A percentile compares a stretch with the other conserved stretches of the same genome.
Conservation (phyloP, 2,113 vertebrate genomes). For the Opisthocomus hoazin region DNA sequence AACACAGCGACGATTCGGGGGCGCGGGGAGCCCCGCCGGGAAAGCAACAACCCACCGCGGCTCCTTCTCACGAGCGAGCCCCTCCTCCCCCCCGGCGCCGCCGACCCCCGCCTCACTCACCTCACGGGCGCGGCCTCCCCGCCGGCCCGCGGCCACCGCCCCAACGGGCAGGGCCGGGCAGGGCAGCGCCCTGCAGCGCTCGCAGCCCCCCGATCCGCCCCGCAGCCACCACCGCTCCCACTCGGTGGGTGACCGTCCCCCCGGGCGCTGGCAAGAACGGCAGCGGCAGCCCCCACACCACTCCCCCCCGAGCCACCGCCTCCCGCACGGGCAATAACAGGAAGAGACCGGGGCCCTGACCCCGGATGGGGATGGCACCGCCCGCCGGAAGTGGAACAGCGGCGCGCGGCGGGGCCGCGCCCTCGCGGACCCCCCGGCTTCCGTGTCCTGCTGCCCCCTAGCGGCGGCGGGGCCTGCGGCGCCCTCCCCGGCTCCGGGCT, state of each 20-base stretch:
- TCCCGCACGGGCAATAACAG: constrained; percentile 7
- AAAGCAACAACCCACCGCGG: not conserved
- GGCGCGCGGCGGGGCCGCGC: not conserved
- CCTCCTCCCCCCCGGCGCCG: not conserved
- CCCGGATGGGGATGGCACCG: not conserved
- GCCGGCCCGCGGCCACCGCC: not conserved
- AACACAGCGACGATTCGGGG: no score
- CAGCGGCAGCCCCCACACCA: not conserved
- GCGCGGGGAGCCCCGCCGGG: no score
- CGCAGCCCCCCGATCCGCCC: not conserved
- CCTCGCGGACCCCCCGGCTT: accelerated
- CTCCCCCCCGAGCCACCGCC: not conserved
- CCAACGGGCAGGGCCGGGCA: not conserved
- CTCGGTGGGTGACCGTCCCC: no score
- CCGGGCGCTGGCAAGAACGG: not conserved
- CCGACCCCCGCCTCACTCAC: not conserved
- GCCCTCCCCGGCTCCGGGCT: no score
- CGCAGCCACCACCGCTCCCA: not conserved
- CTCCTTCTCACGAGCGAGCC: no score
- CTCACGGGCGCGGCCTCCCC: not conserved
- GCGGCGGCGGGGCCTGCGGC: not conserved
- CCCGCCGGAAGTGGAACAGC: not conserved
- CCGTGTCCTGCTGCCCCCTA: not conserved
- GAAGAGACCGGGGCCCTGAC: constrained; percentile 3
- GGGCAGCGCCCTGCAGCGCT: not conserved